Base-by-base conservation (phyloP, 2,797 vertebrate genomes). In the Poecilia picta region DNA sequence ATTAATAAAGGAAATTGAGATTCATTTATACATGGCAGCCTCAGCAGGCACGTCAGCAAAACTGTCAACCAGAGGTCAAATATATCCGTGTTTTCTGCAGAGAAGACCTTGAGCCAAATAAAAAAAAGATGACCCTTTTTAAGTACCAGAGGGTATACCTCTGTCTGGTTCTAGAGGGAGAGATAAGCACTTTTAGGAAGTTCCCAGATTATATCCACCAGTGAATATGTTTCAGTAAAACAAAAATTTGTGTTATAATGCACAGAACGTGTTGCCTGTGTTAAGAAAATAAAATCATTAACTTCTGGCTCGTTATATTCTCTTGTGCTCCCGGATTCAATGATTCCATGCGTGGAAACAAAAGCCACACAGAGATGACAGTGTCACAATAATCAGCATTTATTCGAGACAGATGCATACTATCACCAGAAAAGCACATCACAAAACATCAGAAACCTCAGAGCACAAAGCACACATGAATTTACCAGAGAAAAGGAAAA, bases 1-100 rank as follows among this genome's bases (percentile, higher is more conserved):
- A 97, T 97, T 96, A 97, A 96, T 96, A 96, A 95, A 92, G 95
- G 94, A 96, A 97, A 96, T 93, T 95, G 95, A 94, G 93, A 96
- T 95, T 96, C 90, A 95, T 96, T 96, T 96, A 93, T 95, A 95
- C 90, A 88, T 86, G 93, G 85, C 87, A 92, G 81, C 86, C 87
- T 95, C 90, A 92, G 94, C 92, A 94, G 90, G 91, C 86, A 76
- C 92, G 93, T 97, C 94, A 95, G 93, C 92, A 95, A 94, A 95
- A 93, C 93, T 94, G 92, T 90, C 33, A 88, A 89, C 87, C 89
- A 95, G 95, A 97, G 96, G 96, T 96, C 95, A 94, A 89, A 92
- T 85, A 25, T 62, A 89, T 83, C 88, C 73, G 64, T 73, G 62
- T 20, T 84, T 85, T 81, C 75, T 72, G 62, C 74, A 49, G 76